These are phyloP conservation scores for Acheta domesticus DNA, from an alignment of 2,888 invertebrate genomes.

Conservation along the genomic window DNA sequence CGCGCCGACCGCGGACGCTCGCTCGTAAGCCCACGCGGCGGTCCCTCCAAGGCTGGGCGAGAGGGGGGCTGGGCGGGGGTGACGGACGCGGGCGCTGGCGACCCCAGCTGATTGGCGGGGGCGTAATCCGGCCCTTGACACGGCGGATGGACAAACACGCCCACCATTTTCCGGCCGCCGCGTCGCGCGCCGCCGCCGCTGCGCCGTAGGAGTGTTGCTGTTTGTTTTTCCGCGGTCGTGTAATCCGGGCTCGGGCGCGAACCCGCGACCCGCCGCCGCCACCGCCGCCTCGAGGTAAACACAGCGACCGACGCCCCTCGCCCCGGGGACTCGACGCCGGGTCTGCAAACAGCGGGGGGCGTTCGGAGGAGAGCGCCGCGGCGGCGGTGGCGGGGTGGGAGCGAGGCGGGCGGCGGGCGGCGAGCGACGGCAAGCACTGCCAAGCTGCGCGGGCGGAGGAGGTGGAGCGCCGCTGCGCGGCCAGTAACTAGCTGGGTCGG, in stretches of 20 bases:
- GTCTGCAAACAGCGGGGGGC: not conserved
- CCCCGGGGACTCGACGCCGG: not conserved
- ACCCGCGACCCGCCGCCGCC: not conserved
- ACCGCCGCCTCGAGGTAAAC: not conserved
- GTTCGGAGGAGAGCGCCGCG: not conserved
- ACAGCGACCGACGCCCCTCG: not conserved
- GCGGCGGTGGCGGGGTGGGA: not conserved
- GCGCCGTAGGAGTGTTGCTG: not conserved
- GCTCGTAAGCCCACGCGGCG: not conserved
- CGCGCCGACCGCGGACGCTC: not conserved
- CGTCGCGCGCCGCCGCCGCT: too few species aligned
- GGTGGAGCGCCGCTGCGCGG: not conserved
- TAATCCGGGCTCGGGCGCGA: not conserved
- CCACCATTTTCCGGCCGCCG: not conserved
- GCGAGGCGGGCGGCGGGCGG: too few species aligned
- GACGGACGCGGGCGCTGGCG: too few species aligned
- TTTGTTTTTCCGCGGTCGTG: slow-evolving; percentile 10
- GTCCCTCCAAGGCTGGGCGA: slow-evolving; percentile 7
- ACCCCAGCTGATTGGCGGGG: not conserved
- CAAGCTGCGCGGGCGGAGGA: not conserved
- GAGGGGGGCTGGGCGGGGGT: not conserved
- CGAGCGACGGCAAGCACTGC: not conserved
- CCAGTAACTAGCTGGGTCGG: not conserved
- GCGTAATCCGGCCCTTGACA: not conserved
- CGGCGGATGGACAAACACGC: slow-evolving; percentile 4